These are phyloP conservation scores for Cinara cedri DNA, from an alignment of 2,888 invertebrate species.

Conservation along the genomic window DNA sequence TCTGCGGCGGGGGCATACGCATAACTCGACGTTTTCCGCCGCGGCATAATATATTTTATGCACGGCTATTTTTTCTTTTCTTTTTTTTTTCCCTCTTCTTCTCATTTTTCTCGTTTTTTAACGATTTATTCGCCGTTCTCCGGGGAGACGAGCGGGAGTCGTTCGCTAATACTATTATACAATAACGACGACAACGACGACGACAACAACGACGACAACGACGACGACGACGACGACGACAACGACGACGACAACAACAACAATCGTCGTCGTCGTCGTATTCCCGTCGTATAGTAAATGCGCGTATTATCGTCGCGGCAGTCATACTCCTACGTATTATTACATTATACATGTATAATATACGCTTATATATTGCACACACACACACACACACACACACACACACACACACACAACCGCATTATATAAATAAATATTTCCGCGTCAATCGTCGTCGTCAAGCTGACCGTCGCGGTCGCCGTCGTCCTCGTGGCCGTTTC, in stretches of 20 bases:
- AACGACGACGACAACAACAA: background rate
- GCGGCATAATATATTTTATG: background rate
- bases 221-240: too few species aligned
- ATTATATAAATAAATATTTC: background rate
- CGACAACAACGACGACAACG: too few species aligned
- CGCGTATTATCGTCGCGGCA: background rate
- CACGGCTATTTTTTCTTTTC: background rate
- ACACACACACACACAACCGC: background rate
- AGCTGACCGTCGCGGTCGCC: background rate
- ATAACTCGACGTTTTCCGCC: background rate
- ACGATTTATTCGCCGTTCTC: slow-evolving; percentile 17
- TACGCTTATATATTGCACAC: too few species aligned
- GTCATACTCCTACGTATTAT: too few species aligned
- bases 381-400: too few species aligned
- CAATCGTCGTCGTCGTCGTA: background rate
- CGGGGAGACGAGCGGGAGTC: too few species aligned
- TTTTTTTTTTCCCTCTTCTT: background rate
- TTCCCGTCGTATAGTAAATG: too few species aligned
- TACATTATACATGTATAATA: too few species aligned
- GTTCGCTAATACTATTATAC: too few species aligned
- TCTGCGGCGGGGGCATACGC: background rate
- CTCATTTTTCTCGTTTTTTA: background rate
- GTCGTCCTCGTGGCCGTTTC: too few species aligned
- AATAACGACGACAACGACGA: too few species aligned
- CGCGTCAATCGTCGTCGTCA: background rate